Conservation (phyloP, 2,797 vertebrate species). For the Borostomias antarcticus region DNA sequence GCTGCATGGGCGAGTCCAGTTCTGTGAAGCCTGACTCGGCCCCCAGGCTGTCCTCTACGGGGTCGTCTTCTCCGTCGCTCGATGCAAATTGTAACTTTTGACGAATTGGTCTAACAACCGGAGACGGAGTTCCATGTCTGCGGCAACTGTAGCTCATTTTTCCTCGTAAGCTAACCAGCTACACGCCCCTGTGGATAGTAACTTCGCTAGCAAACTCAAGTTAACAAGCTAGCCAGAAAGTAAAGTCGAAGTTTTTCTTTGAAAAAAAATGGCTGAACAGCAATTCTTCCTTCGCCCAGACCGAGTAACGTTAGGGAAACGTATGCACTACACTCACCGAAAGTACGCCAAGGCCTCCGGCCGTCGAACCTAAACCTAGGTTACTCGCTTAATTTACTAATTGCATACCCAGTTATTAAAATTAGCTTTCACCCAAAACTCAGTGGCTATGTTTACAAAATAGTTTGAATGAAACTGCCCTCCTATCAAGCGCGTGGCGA, state of each 20-base stretch:
- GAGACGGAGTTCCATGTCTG: constrained; percentile 61
- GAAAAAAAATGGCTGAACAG: constrained; percentile 40
- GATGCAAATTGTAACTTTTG: constrained; percentile 86
- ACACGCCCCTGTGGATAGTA: neutral
- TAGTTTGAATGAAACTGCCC: constrained; percentile 63
- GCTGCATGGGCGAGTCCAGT: constrained; percentile 86
- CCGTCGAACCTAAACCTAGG: neutral
- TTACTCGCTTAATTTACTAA: neutral
- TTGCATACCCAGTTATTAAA: neutral
- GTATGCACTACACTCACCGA: neutral
- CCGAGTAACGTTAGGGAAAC: neutral
- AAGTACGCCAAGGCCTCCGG: neutral
- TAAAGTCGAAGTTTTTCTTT: neutral
- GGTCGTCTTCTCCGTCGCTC: constrained; percentile 88
- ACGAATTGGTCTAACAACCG: constrained; percentile 72
- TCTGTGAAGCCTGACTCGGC: constrained; percentile 95
- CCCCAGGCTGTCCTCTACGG: constrained; percentile 87
- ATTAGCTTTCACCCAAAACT: constrained; percentile 24
- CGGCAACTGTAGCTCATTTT: constrained; percentile 51
- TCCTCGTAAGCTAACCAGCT: neutral
- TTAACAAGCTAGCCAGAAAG: neutral
- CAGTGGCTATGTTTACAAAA: constrained; percentile 69
- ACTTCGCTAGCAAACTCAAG: neutral
- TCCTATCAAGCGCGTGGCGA: constrained; percentile 73
- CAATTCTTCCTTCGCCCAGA: neutral